phyloP scores from a whole-genome alignment of 2,113 vertebrate species.

The Oncorhynchus masou region DNA sequence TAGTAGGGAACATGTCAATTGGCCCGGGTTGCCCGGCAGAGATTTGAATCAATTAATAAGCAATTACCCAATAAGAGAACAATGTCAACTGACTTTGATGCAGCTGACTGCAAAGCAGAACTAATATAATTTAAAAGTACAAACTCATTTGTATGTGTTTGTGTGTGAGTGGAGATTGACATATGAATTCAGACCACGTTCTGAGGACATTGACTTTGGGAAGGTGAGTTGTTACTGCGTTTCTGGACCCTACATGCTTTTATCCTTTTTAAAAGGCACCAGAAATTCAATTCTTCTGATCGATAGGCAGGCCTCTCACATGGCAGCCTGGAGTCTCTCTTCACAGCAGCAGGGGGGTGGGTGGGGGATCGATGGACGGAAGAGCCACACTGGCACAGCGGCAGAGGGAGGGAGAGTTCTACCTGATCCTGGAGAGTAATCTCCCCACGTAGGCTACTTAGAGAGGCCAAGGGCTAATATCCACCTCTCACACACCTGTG shows the following conservation, averaged over 20 bases:
- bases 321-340: conserved; percentile 11
- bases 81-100: background rate
- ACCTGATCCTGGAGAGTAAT: background rate
- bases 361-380: background rate
- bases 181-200: background rate
- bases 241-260: background rate
- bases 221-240: background rate
- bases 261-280: background rate
- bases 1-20: background rate
- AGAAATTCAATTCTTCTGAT: background rate
- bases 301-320: background rate
- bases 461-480: background rate
- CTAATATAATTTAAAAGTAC: background rate
- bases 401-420: background rate
- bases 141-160: background rate
- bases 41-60: background rate
- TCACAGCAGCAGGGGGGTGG: background rate
- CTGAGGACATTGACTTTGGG: background rate
- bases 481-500: background rate
- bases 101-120: background rate
- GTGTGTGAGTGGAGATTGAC: background rate
- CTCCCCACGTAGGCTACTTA: background rate
- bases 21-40: background rate
- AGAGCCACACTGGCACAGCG: background rate
- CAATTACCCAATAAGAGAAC: background rate